These are phyloP conservation scores for Oryzias melastigma DNA, from an alignment of 2,113 vertebrate genomes.

Conservation along the genomic window DNA sequence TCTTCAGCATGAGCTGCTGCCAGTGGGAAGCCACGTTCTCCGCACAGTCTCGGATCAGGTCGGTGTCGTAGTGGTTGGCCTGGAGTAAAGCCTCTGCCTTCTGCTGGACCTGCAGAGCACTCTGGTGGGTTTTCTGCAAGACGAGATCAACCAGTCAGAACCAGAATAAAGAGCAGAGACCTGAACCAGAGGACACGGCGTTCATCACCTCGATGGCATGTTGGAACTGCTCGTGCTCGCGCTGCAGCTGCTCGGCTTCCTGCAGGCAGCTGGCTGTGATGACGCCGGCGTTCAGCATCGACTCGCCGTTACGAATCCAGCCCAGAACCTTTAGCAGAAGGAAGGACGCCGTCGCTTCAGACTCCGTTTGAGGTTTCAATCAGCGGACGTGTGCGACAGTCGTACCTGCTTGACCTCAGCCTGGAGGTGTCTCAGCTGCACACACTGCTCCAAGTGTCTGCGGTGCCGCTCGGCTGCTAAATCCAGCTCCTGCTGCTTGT, in stretches of 20 bases:
- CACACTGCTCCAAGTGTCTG: slow-evolving; percentile 95
- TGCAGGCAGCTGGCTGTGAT: slow-evolving; percentile 97
- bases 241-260: slow-evolving; percentile 95
- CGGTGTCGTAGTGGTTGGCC: slow-evolving; percentile 97
- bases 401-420: slow-evolving; percentile 96
- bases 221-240: slow-evolving; percentile 98
- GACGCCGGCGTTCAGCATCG: slow-evolving; percentile 95
- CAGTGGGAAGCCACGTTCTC: slow-evolving; percentile 98
- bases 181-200: neutral
- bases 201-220: slow-evolving; percentile 93
- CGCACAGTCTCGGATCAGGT: slow-evolving; percentile 96
- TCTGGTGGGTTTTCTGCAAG: slow-evolving; percentile 95
- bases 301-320: slow-evolving; percentile 98
- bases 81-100: slow-evolving; percentile 96
- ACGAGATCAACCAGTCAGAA: neutral
- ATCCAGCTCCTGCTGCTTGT: slow-evolving; percentile 97
- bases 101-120: slow-evolving; percentile 98
- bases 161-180: neutral
- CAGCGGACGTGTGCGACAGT: neutral
- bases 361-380: slow-evolving; percentile 50
- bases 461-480: slow-evolving; percentile 92
- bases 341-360: slow-evolving; percentile 43
- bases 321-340: slow-evolving; percentile 84
- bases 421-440: slow-evolving; percentile 96
- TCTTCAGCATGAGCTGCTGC: slow-evolving; percentile 99